Conservation (phyloP, 2,888 invertebrate species). For the Epirrhoe tristata region DNA sequence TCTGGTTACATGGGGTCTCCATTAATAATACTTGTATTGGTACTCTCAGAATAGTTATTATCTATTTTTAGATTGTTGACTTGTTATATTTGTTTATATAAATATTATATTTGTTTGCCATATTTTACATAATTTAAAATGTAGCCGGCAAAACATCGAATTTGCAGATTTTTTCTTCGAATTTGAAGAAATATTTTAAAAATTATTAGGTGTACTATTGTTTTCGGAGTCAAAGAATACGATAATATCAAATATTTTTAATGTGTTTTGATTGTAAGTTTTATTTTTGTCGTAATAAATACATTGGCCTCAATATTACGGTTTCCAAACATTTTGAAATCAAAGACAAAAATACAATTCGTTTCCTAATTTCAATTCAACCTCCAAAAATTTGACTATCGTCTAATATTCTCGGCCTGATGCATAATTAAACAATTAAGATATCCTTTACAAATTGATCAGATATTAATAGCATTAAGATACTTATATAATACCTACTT, state of each 20-base stretch:
- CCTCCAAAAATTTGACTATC: not conserved
- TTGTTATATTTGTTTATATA: not conserved
- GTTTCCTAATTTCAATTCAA: not conserved
- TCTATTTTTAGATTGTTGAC: conserved; percentile 16
- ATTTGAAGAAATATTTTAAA: not conserved
- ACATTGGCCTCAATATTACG: not conserved
- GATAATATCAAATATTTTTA: not conserved
- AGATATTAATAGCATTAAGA: not conserved
- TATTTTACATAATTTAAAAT: not conserved
- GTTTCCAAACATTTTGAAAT: conserved; percentile 7
- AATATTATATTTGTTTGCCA: conserved; percentile 13
- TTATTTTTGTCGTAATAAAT: conserved; percentile 1
- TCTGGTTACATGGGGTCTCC: conserved; percentile 32
- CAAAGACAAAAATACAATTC: conserved; percentile 1
- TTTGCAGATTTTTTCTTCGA: not conserved
- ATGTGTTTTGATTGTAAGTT: not conserved
- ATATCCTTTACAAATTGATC: not conserved
- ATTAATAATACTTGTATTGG: conserved; percentile 27
- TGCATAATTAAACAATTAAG: not conserved
- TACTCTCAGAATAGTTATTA: conserved; percentile 13
- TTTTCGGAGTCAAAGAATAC: not conserved
- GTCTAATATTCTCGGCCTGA: not conserved
- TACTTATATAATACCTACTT: not conserved
- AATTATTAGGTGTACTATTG: not conserved
- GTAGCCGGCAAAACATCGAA: not conserved